These are phyloP conservation scores for Siphamia tubifer DNA, from an alignment of 2,113 vertebrate species.

Conservation along the genomic window DNA sequence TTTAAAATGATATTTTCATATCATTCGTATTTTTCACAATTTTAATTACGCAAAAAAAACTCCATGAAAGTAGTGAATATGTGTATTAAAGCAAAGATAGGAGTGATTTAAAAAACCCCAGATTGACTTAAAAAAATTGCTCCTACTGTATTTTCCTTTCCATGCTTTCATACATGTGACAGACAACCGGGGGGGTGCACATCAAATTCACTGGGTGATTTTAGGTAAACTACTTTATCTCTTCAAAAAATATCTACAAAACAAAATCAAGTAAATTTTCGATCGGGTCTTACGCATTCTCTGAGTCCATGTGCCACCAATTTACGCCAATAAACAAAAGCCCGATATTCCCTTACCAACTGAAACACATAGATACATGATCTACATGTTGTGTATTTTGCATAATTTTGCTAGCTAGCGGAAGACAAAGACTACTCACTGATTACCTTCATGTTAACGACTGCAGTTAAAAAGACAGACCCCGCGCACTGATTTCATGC, in stretches of 20 bases:
- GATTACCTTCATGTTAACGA: background rate
- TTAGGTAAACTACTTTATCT: background rate
- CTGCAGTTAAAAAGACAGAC: background rate
- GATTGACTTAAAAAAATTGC: no score
- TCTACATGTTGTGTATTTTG: accelerated
- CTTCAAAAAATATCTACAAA: background rate
- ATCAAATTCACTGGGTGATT: background rate
- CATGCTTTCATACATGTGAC: background rate
- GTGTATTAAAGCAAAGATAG: no score
- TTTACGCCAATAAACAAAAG: background rate
- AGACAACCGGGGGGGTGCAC: background rate
- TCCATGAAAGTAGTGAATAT: no score
- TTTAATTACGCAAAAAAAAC: no score
- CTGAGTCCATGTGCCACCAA: background rate
- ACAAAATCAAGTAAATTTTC: background rate
- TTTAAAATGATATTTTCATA: no score
- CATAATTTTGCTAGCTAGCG: accelerated
- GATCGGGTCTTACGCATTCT: accelerated
- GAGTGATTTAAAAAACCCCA: no score
- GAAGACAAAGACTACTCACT: background rate
- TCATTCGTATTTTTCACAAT: no score
- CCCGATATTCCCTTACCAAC: background rate
- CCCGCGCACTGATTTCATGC: background rate
- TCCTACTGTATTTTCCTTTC: background rate
- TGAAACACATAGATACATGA: background rate